Percentiles rank a stretch among this genome's conserved stretches.
These are phyloP conservation scores for Laspeyria flexula DNA, from an alignment of 2,888 invertebrate genomes.

Conservation along the genomic window DNA sequence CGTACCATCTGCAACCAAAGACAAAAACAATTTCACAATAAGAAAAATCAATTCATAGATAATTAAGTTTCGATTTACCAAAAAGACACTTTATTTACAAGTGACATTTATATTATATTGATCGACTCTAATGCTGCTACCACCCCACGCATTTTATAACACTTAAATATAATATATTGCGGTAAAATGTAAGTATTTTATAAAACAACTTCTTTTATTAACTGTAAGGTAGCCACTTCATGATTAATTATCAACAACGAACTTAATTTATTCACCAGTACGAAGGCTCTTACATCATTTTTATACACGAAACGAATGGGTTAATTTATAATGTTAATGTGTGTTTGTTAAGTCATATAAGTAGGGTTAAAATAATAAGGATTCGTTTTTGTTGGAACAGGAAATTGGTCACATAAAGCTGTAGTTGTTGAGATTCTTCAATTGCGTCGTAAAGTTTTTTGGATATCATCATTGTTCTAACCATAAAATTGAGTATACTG, in stretches of 20 bases:
- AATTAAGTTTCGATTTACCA: no score
- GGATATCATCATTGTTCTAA: neutral
- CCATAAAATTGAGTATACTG: neutral
- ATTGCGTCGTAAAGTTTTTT: constrained; percentile 6
- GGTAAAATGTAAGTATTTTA: neutral
- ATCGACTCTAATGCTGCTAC: neutral
- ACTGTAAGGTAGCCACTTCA: constrained; percentile 14
- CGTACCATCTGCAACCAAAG: no score
- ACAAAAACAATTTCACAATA: no score
- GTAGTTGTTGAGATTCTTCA: constrained; percentile 1
- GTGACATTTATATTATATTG: neutral
- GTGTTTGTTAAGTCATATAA: constrained; percentile 56
- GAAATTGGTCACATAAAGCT: constrained; percentile 14
- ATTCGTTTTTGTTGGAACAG: constrained; percentile 23
- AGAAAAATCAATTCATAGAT: no score
- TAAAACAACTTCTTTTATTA: constrained; percentile 1
- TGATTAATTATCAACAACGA: constrained; percentile 49
- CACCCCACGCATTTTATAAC: neutral
- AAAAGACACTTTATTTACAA: neutral
- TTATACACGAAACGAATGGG: constrained; percentile 54
- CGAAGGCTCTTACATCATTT: constrained; percentile 48
- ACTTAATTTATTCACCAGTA: constrained; percentile 49
- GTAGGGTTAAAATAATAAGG: constrained; percentile 27
- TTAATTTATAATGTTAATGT: constrained; percentile 66
- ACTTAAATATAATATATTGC: neutral